These are phyloP conservation scores for Lepidurus couesii DNA, from an alignment of 1,140 invertebrate genomes.

Conservation along the genomic window DNA sequence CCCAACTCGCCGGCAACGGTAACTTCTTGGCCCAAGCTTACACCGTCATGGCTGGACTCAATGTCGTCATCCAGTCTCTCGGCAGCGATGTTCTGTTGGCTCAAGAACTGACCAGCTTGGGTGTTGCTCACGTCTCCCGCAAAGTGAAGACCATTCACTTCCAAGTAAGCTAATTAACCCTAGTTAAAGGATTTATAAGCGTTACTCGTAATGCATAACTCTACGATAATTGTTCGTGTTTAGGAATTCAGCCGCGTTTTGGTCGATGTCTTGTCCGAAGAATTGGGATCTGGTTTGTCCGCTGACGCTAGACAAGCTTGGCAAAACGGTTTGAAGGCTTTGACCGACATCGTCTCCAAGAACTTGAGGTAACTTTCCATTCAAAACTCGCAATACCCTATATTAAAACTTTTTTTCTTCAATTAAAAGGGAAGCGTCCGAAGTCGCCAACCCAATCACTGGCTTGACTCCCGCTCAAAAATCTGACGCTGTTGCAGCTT, in stretches of 20 bases:
- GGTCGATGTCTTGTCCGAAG: conserved; percentile 3
- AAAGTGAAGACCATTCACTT: conserved; percentile 18
- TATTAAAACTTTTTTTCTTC: conserved; percentile 17
- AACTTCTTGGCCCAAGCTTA: conserved; percentile 63
- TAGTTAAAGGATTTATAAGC: neutral
- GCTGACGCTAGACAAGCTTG: conserved; percentile 29
- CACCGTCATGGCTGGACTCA: conserved; percentile 49
- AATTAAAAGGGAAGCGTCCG: neutral
- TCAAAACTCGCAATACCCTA: too few relatives aligned
- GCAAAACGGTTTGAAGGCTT: conserved; percentile 27
- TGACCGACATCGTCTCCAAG: conserved; percentile 24
- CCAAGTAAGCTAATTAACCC: conserved; percentile 1
- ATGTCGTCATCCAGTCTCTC: conserved; percentile 29
- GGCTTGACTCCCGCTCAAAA: conserved; percentile 50
- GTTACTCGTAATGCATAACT: neutral
- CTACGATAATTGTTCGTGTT: neutral
- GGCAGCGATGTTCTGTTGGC: conserved; percentile 6
- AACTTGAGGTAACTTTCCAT: conserved; percentile 29
- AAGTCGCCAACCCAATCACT: conserved; percentile 43
- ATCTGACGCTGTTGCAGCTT: conserved; percentile 48
- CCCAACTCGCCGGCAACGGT: conserved; percentile 52
- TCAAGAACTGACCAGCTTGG: conserved; percentile 23
- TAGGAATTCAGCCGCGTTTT: conserved; percentile 10
- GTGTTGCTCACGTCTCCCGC: conserved; percentile 29
- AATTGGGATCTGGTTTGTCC: neutral